Conservation (phyloP, 2,888 invertebrate species). For the Andricus quercusramuli region DNA sequence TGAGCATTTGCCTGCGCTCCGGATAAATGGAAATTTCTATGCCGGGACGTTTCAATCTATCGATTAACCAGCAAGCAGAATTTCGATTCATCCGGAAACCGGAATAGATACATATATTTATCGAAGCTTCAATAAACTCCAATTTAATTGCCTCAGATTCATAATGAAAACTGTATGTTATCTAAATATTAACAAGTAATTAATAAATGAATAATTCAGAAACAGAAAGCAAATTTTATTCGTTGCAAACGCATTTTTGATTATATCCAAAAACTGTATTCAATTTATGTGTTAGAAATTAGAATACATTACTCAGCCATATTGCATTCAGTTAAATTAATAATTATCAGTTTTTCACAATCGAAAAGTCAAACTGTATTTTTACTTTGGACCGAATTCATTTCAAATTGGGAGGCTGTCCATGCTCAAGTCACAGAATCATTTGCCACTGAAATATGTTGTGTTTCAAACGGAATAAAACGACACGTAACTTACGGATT, state of each 20-base stretch:
- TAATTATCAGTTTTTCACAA: too few species aligned
- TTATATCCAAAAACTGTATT: too few species aligned
- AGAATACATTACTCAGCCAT: too few species aligned
- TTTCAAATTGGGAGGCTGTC: too few species aligned
- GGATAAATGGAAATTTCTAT: conserved; percentile 24
- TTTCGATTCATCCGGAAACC: conserved; percentile 10
- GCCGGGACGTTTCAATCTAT: conserved; percentile 31
- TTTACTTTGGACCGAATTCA: too few species aligned
- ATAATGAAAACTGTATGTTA: not conserved
- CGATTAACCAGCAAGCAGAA: conserved; percentile 19
- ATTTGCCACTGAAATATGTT: too few species aligned
- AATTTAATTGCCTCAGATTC: not conserved
- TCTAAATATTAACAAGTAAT: not conserved
- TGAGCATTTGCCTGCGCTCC: not conserved
- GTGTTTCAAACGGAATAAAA: too few species aligned
- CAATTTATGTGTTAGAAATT: too few species aligned
- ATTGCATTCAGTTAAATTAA: too few species aligned
- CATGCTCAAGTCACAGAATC: too few species aligned
- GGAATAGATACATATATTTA: conserved; percentile 6
- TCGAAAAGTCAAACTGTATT: too few species aligned
- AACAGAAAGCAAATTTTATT: not conserved
- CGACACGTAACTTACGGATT: too few species aligned
- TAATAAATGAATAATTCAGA: not conserved
- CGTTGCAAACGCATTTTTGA: not conserved
- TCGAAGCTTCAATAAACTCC: not conserved